phyloP scores from a whole-genome alignment of 2,888 invertebrate species.

The Tribolium freemani region DNA sequence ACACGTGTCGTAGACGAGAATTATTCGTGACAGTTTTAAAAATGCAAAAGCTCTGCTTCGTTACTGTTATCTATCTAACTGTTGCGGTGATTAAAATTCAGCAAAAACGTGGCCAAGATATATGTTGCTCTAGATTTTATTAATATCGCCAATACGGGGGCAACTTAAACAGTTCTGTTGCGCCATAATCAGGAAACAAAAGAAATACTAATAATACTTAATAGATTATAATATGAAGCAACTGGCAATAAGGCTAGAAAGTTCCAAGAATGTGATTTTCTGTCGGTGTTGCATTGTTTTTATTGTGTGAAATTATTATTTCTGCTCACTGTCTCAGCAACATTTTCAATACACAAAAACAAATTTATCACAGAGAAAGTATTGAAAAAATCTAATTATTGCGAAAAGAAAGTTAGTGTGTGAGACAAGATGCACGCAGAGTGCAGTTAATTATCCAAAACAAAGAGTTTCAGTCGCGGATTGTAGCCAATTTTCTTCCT shows the following conservation, averaged over 20 bases:
- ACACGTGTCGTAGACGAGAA: background rate
- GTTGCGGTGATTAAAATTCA: conserved; percentile 28
- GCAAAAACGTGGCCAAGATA: conserved; percentile 20
- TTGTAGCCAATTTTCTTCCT: background rate
- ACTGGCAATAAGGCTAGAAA: conserved; percentile 24
- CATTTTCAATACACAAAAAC: background rate
- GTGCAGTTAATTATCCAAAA: conserved; percentile 6
- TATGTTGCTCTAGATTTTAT: conserved; percentile 12
- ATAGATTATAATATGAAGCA: conserved; percentile 24
- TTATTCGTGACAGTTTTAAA: conserved; percentile 33
- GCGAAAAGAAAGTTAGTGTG: conserved; percentile 5
- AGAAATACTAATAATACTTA: conserved; percentile 19
- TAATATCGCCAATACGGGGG: background rate
- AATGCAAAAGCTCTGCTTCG: conserved; percentile 19
- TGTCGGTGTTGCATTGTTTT: conserved; percentile 18
- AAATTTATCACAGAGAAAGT: background rate
- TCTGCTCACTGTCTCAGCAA: background rate
- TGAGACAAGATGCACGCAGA: background rate
- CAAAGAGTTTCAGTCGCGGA: conserved; percentile 7
- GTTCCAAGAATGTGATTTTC: conserved; percentile 30
- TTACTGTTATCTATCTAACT: conserved; percentile 33
- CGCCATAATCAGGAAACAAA: conserved; percentile 9
- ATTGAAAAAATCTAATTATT: background rate
- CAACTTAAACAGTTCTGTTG: background rate
- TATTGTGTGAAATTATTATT: conserved; percentile 19